Conservation (phyloP, 2,888 invertebrate genomes). For the Zygothrica quintamaculata region DNA sequence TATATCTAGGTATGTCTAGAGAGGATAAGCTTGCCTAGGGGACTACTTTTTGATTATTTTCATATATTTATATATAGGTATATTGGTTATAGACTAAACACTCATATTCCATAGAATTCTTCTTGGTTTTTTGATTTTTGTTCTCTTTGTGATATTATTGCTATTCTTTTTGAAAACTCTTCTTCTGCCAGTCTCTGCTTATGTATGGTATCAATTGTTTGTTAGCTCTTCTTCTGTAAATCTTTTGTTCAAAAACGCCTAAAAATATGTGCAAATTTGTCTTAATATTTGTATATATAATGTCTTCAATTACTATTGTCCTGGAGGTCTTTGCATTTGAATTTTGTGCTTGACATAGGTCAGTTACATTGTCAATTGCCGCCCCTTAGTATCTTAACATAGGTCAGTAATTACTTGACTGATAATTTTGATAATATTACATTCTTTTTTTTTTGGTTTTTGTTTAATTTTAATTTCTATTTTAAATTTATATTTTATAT, state of each 20-base stretch:
- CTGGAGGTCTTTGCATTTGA: constrained; percentile 12
- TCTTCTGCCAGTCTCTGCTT: constrained; percentile 30
- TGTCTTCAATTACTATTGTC: constrained; percentile 22
- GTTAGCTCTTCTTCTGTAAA: constrained; percentile 17
- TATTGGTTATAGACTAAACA: not conserved
- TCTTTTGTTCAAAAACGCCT: constrained; percentile 23
- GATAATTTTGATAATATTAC: constrained; percentile 23
- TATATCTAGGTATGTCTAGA: not conserved
- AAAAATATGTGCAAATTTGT: constrained; percentile 41
- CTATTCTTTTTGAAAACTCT: constrained; percentile 8
- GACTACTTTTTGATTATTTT: constrained; percentile 10
- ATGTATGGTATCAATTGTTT: constrained; percentile 3
- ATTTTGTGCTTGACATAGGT: constrained; percentile 48
- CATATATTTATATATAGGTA: constrained; percentile 8
- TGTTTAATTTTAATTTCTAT: no score
- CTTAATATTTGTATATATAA: constrained; percentile 2
- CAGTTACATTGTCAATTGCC: constrained; percentile 43
- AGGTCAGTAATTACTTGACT: constrained; percentile 57
- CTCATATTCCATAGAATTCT: no score
- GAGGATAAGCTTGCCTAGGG: constrained; percentile 12
- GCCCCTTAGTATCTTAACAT: constrained; percentile 28
- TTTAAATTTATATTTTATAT: constrained; percentile 4
- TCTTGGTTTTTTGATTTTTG: not conserved
- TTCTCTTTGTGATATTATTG: not conserved
- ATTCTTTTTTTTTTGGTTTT: no score